Evolutionary conservation across 2,113 vertebrate genomes (phyloP).

Genomic region (Colinus virginianus): DNA sequence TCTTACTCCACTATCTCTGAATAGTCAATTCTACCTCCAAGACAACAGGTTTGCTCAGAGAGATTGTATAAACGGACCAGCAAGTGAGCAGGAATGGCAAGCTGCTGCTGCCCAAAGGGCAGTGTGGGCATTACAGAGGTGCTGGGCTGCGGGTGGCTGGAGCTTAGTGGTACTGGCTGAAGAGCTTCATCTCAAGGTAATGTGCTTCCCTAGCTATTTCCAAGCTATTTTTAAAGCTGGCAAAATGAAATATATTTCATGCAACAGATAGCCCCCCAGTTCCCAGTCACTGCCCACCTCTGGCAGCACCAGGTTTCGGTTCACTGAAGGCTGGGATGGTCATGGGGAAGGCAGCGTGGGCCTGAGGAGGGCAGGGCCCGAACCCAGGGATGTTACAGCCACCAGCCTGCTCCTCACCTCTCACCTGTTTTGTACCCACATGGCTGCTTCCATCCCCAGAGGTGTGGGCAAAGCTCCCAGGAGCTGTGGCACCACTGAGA

Average conservation of each 20-base stretch:
- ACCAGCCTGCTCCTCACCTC: background rate
- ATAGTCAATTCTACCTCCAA: background rate
- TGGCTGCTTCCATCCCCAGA: background rate
- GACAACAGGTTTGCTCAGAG: background rate
- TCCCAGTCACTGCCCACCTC: background rate
- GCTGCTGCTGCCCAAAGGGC: background rate
- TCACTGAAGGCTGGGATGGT: background rate
- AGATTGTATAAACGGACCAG: background rate
- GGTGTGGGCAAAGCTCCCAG: fast-evolving
- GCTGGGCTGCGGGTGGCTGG: background rate
- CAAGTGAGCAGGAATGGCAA: background rate
- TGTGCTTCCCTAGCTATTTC: background rate
- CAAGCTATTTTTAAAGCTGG: background rate
- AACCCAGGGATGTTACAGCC: background rate
- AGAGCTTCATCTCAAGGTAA: background rate
- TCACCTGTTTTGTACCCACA: background rate
- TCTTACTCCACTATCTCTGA: background rate
- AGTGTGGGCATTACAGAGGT: background rate
- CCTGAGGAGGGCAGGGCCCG: background rate
- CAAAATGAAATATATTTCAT: background rate
- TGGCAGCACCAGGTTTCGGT: background rate
- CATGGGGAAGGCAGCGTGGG: background rate
- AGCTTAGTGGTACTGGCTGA: background rate
- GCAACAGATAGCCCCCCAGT: background rate
- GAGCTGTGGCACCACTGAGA: background rate